phyloP scores from a whole-genome alignment of 2,888 invertebrate genomes.

The Mesoligia furuncula region DNA sequence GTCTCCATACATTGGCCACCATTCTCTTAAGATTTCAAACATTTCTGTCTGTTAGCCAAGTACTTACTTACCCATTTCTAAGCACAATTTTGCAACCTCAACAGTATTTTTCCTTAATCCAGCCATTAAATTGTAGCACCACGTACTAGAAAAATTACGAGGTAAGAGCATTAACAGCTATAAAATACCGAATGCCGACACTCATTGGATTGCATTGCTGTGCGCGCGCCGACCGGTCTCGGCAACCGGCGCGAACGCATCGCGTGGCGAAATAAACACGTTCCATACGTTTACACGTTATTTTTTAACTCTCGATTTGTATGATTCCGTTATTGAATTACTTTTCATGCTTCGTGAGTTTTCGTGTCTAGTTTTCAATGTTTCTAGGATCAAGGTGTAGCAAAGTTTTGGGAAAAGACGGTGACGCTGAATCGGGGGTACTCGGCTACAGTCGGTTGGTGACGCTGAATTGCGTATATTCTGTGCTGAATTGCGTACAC shows the following conservation, averaged over 20 bases:
- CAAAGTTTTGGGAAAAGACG: not conserved
- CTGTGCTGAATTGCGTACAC: no score
- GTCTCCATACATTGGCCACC: not conserved
- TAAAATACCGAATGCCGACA: slow-evolving; percentile 37
- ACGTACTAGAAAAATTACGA: slow-evolving; percentile 41
- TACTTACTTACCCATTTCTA: not conserved
- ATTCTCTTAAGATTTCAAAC: not conserved
- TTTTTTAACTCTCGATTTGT: slow-evolving; percentile 18
- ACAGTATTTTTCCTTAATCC: slow-evolving; percentile 16
- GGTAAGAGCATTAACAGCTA: slow-evolving; percentile 31
- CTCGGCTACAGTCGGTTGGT: no score
- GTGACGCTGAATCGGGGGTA: no score
- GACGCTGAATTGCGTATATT: no score
- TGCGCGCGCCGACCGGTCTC: slow-evolving; percentile 52
- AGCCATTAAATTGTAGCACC: slow-evolving; percentile 4
- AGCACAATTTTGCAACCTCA: slow-evolving; percentile 18
- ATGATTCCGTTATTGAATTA: slow-evolving; percentile 12
- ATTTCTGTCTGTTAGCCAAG: not conserved
- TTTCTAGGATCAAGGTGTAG: not conserved
- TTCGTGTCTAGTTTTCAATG: slow-evolving; percentile 13
- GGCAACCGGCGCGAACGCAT: slow-evolving; percentile 40
- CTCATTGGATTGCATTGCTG: slow-evolving; percentile 50
- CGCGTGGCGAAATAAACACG: slow-evolving; percentile 51
- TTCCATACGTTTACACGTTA: slow-evolving; percentile 37
- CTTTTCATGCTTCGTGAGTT: slow-evolving; percentile 1